Evolutionary conservation across 2,113 vertebrate genomes (phyloP), one percentile per base, ranked within the genome.

Genomic region (Scartelaos histophorus): DNA sequence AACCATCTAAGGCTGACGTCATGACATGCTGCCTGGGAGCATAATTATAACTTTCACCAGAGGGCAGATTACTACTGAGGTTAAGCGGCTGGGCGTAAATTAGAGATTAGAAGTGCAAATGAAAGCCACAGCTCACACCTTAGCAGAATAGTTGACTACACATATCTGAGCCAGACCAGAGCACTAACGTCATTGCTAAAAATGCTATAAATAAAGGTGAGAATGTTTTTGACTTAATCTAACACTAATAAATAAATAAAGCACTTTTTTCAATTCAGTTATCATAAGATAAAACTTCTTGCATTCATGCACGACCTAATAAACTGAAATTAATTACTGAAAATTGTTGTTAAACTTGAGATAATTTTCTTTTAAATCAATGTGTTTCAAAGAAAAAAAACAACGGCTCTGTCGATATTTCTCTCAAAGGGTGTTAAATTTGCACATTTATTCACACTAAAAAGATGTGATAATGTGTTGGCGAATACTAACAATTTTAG

Each of bases 1-100:
- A 67, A 25, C 29, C 54, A 73, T 77, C 60, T 85, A 83, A 85
- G 34, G 3, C 56, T 46, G 74, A 88, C 76, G 68, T 74, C 53
- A 53, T 22, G 43, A 34, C 7, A 69, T 66, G 70, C 80, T 69
- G 82, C 62, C 73, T 78, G 46, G 38, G 69, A 75, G 53, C 64
- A 78, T 88, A 88, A 90, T 89, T 87, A 86, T 46, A 49, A 74
- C 78, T 83, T 87, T 90, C 78, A 68, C 71, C 82, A 35, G 15
- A 21, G 19, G 88, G 88, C 82, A 79, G 81, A 84, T 89, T 67
- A 85, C 56, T 78, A 66, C 62, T 57, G 68, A 78, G 80, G 58
- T 67, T 77, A 65, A 69, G 83, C 73, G 80, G 73, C 68, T 60
- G 76, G 76, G 58, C 15, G 58, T 61, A 61, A 61, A 61, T 61